Evolutionary conservation across 2,113 vertebrate genomes (phyloP).

Genomic region (Chloebia gouldiae): DNA sequence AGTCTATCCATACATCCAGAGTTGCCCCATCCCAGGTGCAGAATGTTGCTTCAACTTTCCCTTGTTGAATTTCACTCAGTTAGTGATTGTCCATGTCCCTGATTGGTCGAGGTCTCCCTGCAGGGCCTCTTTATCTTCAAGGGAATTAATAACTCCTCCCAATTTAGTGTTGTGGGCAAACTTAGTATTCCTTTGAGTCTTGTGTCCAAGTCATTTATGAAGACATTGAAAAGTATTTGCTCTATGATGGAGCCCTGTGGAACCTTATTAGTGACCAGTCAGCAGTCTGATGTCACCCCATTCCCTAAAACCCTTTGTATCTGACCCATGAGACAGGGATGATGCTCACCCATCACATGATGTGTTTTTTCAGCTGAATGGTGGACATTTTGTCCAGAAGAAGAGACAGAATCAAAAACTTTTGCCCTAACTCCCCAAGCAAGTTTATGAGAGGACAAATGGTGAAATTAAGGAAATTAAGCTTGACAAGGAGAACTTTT

Average conservation of each 20-base stretch:
- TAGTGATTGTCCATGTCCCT: not conserved
- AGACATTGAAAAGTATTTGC: no score
- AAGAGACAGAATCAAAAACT: not conserved
- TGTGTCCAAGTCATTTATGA: not conserved
- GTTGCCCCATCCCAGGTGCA: not conserved
- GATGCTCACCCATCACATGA: not conserved
- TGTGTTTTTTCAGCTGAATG: not conserved
- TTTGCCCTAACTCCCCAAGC: not conserved
- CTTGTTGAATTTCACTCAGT: no score
- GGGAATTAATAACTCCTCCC: not conserved
- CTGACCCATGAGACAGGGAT: not conserved
- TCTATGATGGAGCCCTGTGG: not conserved
- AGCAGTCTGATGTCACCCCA: not conserved
- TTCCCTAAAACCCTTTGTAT: not conserved
- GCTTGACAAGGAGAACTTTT: not conserved
- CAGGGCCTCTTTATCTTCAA: not conserved
- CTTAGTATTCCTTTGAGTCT: not conserved
- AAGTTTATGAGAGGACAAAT: not conserved
- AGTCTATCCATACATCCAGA: not conserved
- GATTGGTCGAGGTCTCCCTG: not conserved
- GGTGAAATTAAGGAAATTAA: not conserved
- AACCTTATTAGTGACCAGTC: not conserved
- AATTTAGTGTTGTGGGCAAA: not conserved
- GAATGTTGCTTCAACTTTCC: not conserved
- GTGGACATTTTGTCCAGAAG: not conserved